Evolutionary conservation across 2,113 vertebrate genomes (phyloP), one percentile per base, ranked within the genome.

Genomic region (Tupaia tana): DNA sequence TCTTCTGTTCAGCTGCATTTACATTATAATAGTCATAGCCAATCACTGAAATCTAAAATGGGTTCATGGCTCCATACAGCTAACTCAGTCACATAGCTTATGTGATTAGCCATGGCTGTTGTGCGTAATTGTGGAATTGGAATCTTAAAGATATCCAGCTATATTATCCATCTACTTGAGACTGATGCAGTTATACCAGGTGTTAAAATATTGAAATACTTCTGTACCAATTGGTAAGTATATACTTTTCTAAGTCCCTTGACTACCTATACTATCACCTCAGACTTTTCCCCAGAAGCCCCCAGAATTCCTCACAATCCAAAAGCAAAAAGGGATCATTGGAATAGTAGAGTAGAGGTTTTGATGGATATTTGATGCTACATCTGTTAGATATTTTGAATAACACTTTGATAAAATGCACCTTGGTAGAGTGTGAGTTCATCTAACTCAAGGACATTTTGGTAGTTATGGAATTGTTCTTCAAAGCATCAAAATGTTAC

Each of bases 191-290:
- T 86, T 91, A 22, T 52, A 18, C 14, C 31, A 67, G 25, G 85
- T 93, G 81, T 92, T 86, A 82, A 59, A 59, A 64, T 84, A 58
- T 25, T 67, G 92, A 95, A 73, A 81, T 67, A 3, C 63, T 90
- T 80, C 66, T 73, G 10, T 43, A 61, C 4, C 18, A 77, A 3
- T 81, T 73, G 64, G 54, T 90, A 82, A 84, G 59, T 19, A 63
- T 12, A 20, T 15, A 2, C 24, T 74, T 96, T 86, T 25, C 20
- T 66, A 52, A 80, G 29, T 15, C 78, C 31, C 31, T 11, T 70
- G 29, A 59, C 66, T 52, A 18, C 54, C 11, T 9, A 7, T 59
- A 10, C 9, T 82, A 10, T 19, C 12, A 80, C 67, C 29, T 11
- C 11, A 54, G 77, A 63, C 16, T 74, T 7, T 61, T 81, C 58